Conservation (phyloP, 2,113 vertebrate species). For the Aramus guarauna region DNA sequence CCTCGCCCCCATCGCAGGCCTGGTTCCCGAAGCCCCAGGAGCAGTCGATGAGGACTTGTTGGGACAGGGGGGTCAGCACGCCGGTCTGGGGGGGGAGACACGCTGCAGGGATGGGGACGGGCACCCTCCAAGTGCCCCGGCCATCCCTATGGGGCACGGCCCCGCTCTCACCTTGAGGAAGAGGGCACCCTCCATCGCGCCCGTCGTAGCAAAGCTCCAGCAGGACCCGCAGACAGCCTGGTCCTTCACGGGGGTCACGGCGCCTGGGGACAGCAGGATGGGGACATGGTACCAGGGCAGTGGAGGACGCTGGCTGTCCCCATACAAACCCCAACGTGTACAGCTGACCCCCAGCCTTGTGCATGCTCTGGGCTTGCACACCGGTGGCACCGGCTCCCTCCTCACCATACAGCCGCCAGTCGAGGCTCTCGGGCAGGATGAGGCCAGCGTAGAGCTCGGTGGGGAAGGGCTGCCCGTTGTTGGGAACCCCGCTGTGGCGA, state of each 20-base stretch:
- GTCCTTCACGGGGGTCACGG: constrained; percentile 81
- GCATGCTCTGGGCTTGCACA: neutral
- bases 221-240: constrained; percentile 89
- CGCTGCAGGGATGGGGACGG: rapidly evolving
- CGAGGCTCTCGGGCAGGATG: constrained; percentile 69
- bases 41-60: constrained; percentile 85
- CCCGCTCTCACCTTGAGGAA: constrained; percentile 77
- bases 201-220: constrained; percentile 89
- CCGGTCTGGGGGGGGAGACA: constrained; percentile 58
- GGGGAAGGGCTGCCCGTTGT: constrained; percentile 72
- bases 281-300: constrained; percentile 59
- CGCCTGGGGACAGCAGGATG: constrained; percentile 63
- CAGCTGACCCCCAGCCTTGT: neutral
- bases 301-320: neutral
- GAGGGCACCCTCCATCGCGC: constrained; percentile 84
- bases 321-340: no score
- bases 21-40: constrained; percentile 85
- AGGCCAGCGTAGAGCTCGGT: constrained; percentile 19
- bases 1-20: constrained; percentile 80
- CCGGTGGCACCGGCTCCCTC: neutral
- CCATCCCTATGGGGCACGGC: rapidly evolving
- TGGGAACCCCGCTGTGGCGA: constrained; percentile 48
- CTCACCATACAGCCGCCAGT: constrained; percentile 78
- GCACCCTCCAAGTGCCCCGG: neutral
- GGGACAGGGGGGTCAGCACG: constrained; percentile 76